These are phyloP conservation scores for Anolis apletophallus DNA, from an alignment of 2,797 vertebrate genomes.

Conservation along the genomic window DNA sequence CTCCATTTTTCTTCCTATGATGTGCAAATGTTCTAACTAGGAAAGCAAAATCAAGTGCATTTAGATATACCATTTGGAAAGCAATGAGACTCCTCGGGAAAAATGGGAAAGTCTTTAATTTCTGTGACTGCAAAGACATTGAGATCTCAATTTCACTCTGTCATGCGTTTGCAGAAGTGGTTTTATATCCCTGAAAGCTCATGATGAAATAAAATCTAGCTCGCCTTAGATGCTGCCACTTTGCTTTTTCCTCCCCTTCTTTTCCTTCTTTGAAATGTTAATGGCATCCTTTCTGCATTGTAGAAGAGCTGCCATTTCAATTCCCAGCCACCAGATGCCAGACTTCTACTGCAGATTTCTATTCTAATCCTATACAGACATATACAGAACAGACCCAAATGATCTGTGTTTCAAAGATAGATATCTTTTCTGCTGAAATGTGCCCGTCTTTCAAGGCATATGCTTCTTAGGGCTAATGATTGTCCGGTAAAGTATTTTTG, in stretches of 20 bases:
- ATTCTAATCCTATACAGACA: not conserved
- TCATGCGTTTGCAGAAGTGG: too few species aligned
- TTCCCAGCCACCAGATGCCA: conserved; percentile 84
- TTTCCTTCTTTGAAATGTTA: too few species aligned
- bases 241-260: too few species aligned
- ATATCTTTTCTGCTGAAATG: conserved; percentile 1
- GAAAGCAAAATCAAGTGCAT: rapidly evolving
- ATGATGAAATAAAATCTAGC: too few species aligned
- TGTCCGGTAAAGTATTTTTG: conserved; percentile 20
- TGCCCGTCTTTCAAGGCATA: not conserved
- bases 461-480: not conserved
- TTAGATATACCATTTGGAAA: not conserved
- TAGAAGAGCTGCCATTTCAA: conserved; percentile 55
- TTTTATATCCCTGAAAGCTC: too few species aligned
- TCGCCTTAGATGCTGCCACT: too few species aligned
- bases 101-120: not conserved
- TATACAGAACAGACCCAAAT: conserved; percentile 7
- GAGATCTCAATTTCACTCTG: not conserved
- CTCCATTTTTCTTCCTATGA: rapidly evolving
- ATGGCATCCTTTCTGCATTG: not conserved
- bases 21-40: conserved; percentile 20
- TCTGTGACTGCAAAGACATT: not conserved
- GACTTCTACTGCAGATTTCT: conserved; percentile 82
- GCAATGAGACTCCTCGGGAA: not conserved
- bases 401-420: conserved; percentile 34